phyloP scores from a whole-genome alignment of 2,888 invertebrate genomes.

The Caenorhabditis becei region DNA sequence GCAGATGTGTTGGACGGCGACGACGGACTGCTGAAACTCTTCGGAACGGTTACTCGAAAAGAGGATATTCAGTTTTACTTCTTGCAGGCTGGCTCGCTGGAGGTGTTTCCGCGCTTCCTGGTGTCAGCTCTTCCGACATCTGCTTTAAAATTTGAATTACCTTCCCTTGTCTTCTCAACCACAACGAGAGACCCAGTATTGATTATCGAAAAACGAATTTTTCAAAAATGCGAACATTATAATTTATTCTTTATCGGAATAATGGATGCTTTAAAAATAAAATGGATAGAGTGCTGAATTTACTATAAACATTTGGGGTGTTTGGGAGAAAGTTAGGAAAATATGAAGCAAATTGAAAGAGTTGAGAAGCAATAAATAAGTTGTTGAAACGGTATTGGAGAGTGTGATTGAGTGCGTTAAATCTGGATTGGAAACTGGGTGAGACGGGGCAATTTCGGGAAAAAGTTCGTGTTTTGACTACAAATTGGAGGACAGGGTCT shows the following conservation, averaged over 20 bases:
- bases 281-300: slow-evolving; percentile 8
- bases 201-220: background rate
- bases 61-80: background rate
- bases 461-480: slow-evolving; percentile 4
- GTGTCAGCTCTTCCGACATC: background rate
- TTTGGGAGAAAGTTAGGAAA: background rate
- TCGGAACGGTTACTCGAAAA: background rate
- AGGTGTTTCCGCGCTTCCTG: background rate
- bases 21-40: slow-evolving; percentile 23
- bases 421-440: slow-evolving; percentile 14
- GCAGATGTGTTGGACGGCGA: slow-evolving; percentile 23
- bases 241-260: slow-evolving; percentile 24
- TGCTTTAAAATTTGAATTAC: slow-evolving; percentile 1
- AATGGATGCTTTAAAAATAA: slow-evolving; percentile 19
- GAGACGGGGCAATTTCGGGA: slow-evolving; percentile 3
- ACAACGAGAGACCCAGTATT: background rate
- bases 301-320: slow-evolving; percentile 8
- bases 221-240: slow-evolving; percentile 6
- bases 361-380: slow-evolving; percentile 41
- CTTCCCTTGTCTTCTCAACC: background rate
- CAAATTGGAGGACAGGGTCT: background rate
- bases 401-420: slow-evolving; percentile 13
- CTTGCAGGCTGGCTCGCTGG: background rate
- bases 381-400: background rate
- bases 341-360: slow-evolving; percentile 13